These are phyloP conservation scores for Pleuronectes platessa DNA, from an alignment of 2,113 vertebrate genomes.

Conservation along the genomic window DNA sequence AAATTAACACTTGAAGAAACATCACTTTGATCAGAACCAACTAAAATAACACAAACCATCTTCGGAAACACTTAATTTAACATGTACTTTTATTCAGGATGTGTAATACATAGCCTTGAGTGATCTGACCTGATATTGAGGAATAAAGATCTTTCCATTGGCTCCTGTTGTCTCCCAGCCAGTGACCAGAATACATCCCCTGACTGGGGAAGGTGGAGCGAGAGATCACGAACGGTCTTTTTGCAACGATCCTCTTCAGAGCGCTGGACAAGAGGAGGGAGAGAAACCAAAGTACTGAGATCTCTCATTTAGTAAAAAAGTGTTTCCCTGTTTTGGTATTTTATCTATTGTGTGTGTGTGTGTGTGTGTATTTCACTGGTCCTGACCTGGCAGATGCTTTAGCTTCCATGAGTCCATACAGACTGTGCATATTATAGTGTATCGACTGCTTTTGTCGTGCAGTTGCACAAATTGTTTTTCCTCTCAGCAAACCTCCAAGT, in stretches of 20 bases:
- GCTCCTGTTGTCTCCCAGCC: constrained; percentile 91
- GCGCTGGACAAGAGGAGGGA: constrained; percentile 77
- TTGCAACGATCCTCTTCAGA: constrained; percentile 81
- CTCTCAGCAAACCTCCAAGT: constrained; percentile 67
- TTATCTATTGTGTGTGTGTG: not conserved
- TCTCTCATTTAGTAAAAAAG: accelerated
- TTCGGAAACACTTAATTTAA: too few species aligned
- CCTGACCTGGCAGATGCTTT: constrained; percentile 70
- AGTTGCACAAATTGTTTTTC: constrained; percentile 71
- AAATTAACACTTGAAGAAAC: too few species aligned
- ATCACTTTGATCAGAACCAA: too few species aligned
- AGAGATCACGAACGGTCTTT: constrained; percentile 89
- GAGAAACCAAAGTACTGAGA: not conserved
- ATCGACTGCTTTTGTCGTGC: constrained; percentile 70
- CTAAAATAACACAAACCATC: too few species aligned
- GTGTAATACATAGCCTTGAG: too few species aligned
- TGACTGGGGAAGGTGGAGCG: constrained; percentile 93
- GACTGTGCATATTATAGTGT: constrained; percentile 77
- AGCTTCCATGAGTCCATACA: constrained; percentile 79
- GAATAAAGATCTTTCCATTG: constrained; percentile 89
- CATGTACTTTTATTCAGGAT: too few species aligned
- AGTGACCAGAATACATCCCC: constrained; percentile 89
- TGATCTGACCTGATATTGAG: constrained; percentile 85
- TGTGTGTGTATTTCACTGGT: not conserved
- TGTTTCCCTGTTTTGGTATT: not conserved